Percentiles rank a stretch among this genome's conserved stretches.
These are phyloP conservation scores for Arrhamphus sclerolepis DNA, from an alignment of 2,797 vertebrate species.

Conservation along the genomic window DNA sequence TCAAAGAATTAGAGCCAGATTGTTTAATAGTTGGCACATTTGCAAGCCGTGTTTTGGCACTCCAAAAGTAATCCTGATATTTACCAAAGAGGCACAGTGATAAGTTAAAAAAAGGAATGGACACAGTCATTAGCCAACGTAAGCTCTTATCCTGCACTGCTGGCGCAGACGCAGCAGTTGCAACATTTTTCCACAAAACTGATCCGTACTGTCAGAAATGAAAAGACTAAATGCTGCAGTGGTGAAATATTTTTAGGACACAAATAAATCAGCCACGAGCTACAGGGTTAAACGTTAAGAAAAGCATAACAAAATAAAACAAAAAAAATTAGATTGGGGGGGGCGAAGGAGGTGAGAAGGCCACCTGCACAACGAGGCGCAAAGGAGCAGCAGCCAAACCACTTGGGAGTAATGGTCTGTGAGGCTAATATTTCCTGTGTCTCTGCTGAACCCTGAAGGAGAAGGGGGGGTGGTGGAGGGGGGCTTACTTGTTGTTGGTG, in stretches of 20 bases:
- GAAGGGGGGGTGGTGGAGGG: constrained; percentile 33
- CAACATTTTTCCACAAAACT: neutral
- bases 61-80: too few species aligned
- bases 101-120: too few species aligned
- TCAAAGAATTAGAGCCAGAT: too few species aligned
- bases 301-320: constrained; percentile 12
- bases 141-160: neutral
- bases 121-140: neutral
- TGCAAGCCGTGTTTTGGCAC: too few species aligned
- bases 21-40: too few species aligned
- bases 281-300: constrained; percentile 19
- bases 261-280: neutral
- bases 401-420: constrained; percentile 79
- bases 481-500: constrained; percentile 76
- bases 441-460: constrained; percentile 72
- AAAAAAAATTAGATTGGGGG: constrained; percentile 37
- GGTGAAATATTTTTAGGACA: neutral
- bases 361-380: constrained; percentile 44
- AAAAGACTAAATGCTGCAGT: neutral
- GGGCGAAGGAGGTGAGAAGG: constrained; percentile 37
- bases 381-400: constrained; percentile 62
- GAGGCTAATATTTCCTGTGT: constrained; percentile 75
- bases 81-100: too few species aligned
- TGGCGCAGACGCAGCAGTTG: neutral
- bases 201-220: neutral